These are phyloP conservation scores for Muschampia plurimacula DNA, from an alignment of 2,888 invertebrate genomes.

Conservation along the genomic window DNA sequence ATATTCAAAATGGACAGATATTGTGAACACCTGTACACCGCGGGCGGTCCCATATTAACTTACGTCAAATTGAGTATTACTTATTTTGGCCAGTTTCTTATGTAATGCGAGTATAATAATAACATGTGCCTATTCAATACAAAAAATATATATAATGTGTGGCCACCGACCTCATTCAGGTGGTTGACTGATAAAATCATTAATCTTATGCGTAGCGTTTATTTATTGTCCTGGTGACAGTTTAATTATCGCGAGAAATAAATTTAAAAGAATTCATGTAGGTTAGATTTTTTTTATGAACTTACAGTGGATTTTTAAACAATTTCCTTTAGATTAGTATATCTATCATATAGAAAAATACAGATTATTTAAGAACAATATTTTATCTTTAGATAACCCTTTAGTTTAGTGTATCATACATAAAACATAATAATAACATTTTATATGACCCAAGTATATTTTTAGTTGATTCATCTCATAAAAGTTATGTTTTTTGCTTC, in stretches of 20 bases:
- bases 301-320: no score
- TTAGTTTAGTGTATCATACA: no score
- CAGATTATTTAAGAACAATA: no score
- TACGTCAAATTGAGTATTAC: conserved; percentile 13
- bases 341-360: no score
- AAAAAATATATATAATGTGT: conserved; percentile 1
- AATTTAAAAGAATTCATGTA: background rate
- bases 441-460: background rate
- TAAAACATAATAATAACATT: no score
- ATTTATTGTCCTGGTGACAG: background rate
- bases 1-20: conserved; percentile 10
- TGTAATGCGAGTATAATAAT: conserved; percentile 6
- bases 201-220: background rate
- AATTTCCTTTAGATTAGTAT: no score
- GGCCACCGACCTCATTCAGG: conserved; percentile 32
- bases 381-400: no score
- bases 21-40: conserved; percentile 16
- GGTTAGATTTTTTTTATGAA: no score
- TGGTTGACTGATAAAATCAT: conserved; percentile 23
- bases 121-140: conserved; percentile 10
- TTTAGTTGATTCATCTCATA: background rate
- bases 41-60: conserved; percentile 22
- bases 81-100: conserved; percentile 24
- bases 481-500: conserved; percentile 4
- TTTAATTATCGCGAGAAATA: conserved; percentile 4